phyloP scores from a whole-genome alignment of 2,888 invertebrate species.

The Stenurella melanura region DNA sequence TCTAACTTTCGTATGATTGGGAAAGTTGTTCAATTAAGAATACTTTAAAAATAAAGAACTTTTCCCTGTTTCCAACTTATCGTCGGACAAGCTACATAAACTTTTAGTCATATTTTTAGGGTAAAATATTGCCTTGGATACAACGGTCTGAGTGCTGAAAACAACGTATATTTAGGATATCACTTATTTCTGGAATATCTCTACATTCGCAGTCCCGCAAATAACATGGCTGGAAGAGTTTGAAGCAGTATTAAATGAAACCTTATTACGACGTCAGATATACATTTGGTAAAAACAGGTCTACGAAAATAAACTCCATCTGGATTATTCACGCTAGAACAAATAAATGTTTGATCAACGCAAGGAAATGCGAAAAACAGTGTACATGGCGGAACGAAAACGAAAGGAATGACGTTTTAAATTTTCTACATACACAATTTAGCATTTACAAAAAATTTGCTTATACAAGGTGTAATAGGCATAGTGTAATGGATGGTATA shows the following conservation, averaged over 20 bases:
- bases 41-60: no score
- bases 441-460: no score
- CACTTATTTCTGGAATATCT: not conserved
- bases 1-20: no score
- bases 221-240: not conserved
- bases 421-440: not conserved
- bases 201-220: not conserved
- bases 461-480: no score
- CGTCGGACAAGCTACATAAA: not conserved
- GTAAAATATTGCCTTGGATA: not conserved
- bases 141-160: not conserved
- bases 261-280: not conserved
- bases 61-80: no score
- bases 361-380: not conserved
- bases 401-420: not conserved
- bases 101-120: not conserved
- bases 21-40: no score
- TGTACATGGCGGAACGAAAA: not conserved
- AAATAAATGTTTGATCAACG: not conserved
- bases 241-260: not conserved
- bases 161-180: not conserved
- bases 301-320: conserved; percentile 2
- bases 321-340: not conserved
- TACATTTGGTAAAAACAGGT: conserved; percentile 7
- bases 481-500: no score